These are phyloP conservation scores for Caerostris extrusa DNA, from an alignment of 1,140 invertebrate species.

Conservation along the genomic window DNA sequence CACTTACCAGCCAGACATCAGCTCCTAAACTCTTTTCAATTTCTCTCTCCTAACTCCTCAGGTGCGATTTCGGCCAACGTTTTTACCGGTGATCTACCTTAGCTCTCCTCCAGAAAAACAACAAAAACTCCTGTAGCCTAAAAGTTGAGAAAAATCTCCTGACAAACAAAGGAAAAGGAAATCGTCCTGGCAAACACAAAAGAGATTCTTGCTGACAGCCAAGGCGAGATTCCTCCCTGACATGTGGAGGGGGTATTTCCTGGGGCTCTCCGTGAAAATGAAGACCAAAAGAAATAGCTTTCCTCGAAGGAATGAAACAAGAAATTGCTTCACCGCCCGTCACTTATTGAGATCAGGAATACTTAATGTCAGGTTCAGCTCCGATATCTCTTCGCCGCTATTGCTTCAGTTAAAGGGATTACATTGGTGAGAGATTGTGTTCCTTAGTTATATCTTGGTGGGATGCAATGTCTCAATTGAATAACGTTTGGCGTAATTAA, in stretches of 20 bases:
- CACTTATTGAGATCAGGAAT: conserved; percentile 42
- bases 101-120: background rate
- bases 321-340: conserved; percentile 33
- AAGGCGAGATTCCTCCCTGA: conserved; percentile 16
- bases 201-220: conserved; percentile 40
- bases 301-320: conserved; percentile 19
- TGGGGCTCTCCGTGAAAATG: conserved; percentile 12
- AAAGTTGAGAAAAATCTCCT: conserved; percentile 28
- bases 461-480: conserved; percentile 31
- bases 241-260: conserved; percentile 27
- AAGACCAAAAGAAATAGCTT: conserved; percentile 42
- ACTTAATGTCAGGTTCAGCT: conserved; percentile 35
- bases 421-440: background rate
- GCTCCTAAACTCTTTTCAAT: background rate
- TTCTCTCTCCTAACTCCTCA: background rate
- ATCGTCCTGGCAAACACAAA: conserved; percentile 44
- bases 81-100: background rate
- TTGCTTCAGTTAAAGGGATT: conserved; percentile 36
- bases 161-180: conserved; percentile 7
- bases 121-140: background rate
- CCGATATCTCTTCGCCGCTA: conserved; percentile 10
- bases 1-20: background rate
- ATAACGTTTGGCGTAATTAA: conserved; percentile 21
- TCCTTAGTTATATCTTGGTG: background rate
- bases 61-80: background rate